A percentile compares a stretch with the other conserved stretches of the same genome.
Evolutionary conservation across 2,113 vertebrate species (phyloP).

Genomic region (Ptyas mucosa): DNA sequence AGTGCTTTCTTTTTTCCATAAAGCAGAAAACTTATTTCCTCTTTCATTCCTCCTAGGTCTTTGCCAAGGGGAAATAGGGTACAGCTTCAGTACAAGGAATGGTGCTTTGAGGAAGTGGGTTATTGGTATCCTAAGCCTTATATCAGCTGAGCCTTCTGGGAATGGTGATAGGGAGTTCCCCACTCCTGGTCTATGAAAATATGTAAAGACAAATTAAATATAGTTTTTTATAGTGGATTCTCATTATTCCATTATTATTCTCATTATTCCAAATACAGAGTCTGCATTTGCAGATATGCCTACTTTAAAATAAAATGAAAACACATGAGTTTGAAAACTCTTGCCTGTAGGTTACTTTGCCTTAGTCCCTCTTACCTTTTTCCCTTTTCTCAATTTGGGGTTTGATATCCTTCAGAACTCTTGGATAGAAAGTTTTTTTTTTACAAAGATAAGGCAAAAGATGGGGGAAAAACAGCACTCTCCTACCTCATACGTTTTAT

Average conservation of each 20-base stretch:
- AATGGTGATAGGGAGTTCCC: neutral
- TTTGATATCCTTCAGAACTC: neutral
- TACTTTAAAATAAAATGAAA: neutral
- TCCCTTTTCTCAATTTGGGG: neutral
- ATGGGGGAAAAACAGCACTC: neutral
- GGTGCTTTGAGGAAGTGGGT: neutral
- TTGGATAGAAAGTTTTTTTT: neutral
- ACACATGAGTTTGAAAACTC: neutral
- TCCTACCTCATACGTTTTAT: neutral
- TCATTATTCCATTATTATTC: neutral
- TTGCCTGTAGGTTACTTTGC: neutral
- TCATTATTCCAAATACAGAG: neutral
- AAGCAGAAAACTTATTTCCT: neutral
- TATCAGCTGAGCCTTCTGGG: neutral
- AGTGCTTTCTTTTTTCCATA: neutral
- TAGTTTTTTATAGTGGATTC: neutral
- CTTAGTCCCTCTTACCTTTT: neutral
- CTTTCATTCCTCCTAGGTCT: neutral
- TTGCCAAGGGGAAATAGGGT: neutral
- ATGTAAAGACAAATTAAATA: neutral
- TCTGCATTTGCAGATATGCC: neutral
- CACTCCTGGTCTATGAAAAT: neutral
- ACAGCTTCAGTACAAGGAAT: neutral
- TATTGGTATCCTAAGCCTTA: neutral
- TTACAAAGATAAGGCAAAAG: neutral